Evolutionary conservation across 2,888 invertebrate species (phyloP).

Genomic region (Stictocephala bisonia): DNA sequence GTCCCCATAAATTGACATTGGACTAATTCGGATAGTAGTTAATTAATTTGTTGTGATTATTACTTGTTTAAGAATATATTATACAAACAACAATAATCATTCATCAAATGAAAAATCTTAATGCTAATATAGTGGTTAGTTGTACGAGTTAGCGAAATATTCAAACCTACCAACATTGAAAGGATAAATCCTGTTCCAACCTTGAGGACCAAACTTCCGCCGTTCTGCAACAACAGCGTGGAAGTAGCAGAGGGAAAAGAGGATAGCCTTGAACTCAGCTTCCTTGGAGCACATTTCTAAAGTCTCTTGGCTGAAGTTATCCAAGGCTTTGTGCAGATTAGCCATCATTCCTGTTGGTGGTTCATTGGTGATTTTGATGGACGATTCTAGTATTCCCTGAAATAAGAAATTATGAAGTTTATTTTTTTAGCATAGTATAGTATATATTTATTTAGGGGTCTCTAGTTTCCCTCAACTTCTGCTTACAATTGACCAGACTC

Average conservation of each 20-base stretch:
- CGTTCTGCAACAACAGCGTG: conserved; percentile 96
- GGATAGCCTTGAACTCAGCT: conserved; percentile 94
- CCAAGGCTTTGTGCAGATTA: conserved; percentile 94
- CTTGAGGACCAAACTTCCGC: conserved; percentile 94
- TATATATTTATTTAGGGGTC: too few relatives aligned
- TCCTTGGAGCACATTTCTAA: conserved; percentile 96
- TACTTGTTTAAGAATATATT: conserved; percentile 16
- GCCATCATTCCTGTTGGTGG: conserved; percentile 97
- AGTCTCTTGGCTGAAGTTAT: conserved; percentile 95
- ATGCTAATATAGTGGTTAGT: too few relatives aligned
- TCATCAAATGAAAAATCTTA: too few relatives aligned
- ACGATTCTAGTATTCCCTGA: conserved; percentile 93
- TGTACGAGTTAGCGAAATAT: not conserved
- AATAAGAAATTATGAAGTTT: conserved; percentile 16
- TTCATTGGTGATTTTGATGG: conserved; percentile 97
- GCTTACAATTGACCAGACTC: too few relatives aligned
- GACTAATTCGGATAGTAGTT: too few relatives aligned
- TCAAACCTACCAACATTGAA: conserved; percentile 83
- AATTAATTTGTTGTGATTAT: not conserved
- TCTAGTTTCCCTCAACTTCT: too few relatives aligned
- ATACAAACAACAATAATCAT: not conserved
- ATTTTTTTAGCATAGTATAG: too few relatives aligned
- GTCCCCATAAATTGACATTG: too few relatives aligned
- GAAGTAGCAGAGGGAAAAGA: conserved; percentile 94
- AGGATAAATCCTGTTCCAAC: conserved; percentile 96